phyloP scores from a whole-genome alignment of 2,888 invertebrate species.

The Leuctra nigra region DNA sequence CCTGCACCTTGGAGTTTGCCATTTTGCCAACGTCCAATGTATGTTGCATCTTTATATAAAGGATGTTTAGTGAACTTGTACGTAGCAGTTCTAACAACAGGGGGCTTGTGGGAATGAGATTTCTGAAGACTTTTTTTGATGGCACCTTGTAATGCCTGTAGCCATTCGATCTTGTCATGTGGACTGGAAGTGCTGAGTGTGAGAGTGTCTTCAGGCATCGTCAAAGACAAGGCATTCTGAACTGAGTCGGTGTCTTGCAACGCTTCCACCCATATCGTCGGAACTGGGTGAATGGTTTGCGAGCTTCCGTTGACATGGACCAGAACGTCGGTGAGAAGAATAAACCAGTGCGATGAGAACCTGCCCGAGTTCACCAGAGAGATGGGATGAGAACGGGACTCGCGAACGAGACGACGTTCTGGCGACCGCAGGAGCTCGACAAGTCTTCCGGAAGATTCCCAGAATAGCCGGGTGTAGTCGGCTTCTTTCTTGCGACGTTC shows the following conservation, averaged over 20 bases:
- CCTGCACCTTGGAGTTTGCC: slow-evolving; percentile 81
- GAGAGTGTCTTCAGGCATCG: slow-evolving; percentile 72
- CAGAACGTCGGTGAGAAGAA: slow-evolving; percentile 74
- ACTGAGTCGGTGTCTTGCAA: slow-evolving; percentile 57
- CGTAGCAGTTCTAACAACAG: slow-evolving; percentile 61
- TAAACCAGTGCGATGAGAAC: slow-evolving; percentile 72
- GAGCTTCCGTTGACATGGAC: slow-evolving; percentile 65
- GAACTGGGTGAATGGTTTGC: slow-evolving; percentile 58
- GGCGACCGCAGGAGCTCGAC: slow-evolving; percentile 56
- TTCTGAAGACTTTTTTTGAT: slow-evolving; percentile 62
- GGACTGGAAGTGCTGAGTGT: slow-evolving; percentile 58
- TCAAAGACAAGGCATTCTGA: slow-evolving; percentile 57
- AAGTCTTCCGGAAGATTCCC: slow-evolving; percentile 61
- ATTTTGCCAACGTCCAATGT: slow-evolving; percentile 69
- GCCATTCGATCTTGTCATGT: slow-evolving; percentile 72
- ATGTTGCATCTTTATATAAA: slow-evolving; percentile 69
- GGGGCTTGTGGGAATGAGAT: slow-evolving; percentile 56
- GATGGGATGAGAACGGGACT: slow-evolving; percentile 65
- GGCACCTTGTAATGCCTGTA: slow-evolving; percentile 65
- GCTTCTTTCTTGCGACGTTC: slow-evolving; percentile 52
- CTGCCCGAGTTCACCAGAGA: slow-evolving; percentile 61
- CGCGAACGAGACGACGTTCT: slow-evolving; percentile 67
- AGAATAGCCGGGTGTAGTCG: slow-evolving; percentile 62
- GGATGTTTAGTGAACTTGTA: slow-evolving; percentile 66
- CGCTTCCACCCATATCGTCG: slow-evolving; percentile 73